Evolutionary conservation across 2,797 vertebrate species (phyloP).

Genomic region (Tokudaia muenninki): DNA sequence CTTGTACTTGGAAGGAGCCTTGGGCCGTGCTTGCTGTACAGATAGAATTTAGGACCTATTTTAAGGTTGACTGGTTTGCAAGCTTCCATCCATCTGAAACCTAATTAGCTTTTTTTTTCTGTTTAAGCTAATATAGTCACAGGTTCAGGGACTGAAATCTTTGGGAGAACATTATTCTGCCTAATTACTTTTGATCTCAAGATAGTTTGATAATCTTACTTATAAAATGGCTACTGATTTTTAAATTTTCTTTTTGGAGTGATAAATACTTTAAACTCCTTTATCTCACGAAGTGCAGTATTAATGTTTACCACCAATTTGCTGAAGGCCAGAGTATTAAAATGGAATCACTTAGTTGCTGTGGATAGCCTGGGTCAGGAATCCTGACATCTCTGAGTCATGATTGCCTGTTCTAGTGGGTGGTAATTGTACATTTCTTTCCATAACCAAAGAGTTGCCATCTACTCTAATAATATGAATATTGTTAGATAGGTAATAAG

Average conservation of each 20-base stretch:
- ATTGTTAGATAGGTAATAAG: neutral
- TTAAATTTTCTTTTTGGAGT: neutral
- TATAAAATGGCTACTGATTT: neutral
- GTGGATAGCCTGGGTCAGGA: neutral
- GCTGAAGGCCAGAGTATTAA: neutral
- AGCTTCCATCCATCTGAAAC: neutral
- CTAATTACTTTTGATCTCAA: slow-evolving; percentile 1
- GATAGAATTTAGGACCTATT: neutral
- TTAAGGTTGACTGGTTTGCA: neutral
- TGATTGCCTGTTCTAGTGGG: neutral
- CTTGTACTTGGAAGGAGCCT: neutral
- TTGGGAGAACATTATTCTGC: neutral
- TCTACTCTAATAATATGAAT: neutral
- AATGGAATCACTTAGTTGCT: neutral
- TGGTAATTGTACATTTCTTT: neutral
- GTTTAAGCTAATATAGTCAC: neutral
- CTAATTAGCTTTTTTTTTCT: neutral
- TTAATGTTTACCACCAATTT: neutral
- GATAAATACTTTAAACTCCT: neutral
- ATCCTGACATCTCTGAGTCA: neutral
- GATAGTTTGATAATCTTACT: neutral
- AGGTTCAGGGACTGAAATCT: neutral
- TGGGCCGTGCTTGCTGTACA: fast-evolving
- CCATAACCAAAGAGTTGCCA: neutral
- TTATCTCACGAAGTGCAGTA: neutral